Evolutionary conservation across 2,113 vertebrate species (phyloP).

Genomic region (Miniopterus natalensis): DNA sequence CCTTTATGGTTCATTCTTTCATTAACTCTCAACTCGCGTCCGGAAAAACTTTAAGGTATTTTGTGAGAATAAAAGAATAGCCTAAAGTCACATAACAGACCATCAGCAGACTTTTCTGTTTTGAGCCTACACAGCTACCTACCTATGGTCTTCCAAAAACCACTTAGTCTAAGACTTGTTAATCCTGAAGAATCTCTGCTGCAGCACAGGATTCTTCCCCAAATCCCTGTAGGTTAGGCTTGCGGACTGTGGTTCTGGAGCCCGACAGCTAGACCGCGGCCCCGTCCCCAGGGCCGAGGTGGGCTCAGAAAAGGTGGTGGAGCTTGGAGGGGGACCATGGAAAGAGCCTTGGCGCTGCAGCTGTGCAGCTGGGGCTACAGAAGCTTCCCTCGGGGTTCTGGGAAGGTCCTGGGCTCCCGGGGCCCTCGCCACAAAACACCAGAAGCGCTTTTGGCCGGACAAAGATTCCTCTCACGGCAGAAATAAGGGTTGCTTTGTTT

Average conservation of each 20-base stretch:
- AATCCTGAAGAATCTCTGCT: neutral
- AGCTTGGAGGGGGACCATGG: neutral
- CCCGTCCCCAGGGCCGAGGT: neutral
- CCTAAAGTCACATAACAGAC: neutral
- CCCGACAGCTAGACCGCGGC: neutral
- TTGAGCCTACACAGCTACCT: neutral
- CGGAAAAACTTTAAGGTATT: neutral
- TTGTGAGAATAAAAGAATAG: neutral
- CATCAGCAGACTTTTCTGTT: conserved; percentile 17
- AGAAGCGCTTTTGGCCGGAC: conserved; percentile 16
- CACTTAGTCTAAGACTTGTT: neutral
- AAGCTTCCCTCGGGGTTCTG: neutral
- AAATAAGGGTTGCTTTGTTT: conserved; percentile 26
- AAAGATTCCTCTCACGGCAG: conserved; percentile 9
- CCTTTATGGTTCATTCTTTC: conserved; percentile 8
- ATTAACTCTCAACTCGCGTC: neutral
- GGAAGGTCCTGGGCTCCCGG: neutral
- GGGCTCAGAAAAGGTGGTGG: neutral
- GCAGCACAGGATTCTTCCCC: neutral
- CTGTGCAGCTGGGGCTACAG: neutral
- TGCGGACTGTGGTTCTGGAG: neutral
- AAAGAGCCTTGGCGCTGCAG: neutral
- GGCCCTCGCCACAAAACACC: neutral
- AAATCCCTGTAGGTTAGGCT: neutral
- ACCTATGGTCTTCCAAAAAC: neutral